A percentile compares a stretch with the other conserved stretches of the same genome.
These are phyloP conservation scores for Bombus pascuorum DNA, from an alignment of 1,140 invertebrate species.

Conservation along the genomic window DNA sequence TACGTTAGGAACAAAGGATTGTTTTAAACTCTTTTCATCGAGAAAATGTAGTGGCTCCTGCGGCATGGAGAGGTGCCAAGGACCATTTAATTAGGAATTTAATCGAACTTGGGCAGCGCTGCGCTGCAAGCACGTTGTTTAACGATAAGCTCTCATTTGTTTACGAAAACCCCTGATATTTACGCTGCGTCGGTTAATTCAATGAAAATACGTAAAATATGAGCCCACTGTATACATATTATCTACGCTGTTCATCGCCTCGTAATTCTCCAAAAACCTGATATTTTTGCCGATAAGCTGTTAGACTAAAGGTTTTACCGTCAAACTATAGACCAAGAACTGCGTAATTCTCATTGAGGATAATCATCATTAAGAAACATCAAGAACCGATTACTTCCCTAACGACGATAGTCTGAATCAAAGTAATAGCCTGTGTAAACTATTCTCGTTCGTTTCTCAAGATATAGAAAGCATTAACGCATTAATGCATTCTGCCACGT, in stretches of 20 bases:
- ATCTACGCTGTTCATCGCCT: too few species aligned
- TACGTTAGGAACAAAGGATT: neutral
- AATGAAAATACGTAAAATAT: constrained; percentile 2
- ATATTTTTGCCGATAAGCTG: neutral
- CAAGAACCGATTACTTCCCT: neutral
- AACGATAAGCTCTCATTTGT: neutral
- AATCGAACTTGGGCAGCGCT: neutral
- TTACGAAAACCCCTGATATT: neutral
- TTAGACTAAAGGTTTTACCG: accelerated
- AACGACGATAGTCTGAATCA: too few species aligned
- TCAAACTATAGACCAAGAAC: neutral
- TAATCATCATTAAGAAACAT: too few species aligned
- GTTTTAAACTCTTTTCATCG: neutral
- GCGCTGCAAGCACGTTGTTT: neutral
- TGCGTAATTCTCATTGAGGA: neutral
- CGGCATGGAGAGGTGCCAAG: neutral
- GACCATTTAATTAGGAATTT: constrained; percentile 5
- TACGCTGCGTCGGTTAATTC: neutral
- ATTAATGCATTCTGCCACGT: too few species aligned
- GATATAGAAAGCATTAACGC: too few species aligned
- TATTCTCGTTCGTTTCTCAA: too few species aligned
- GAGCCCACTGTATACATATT: too few species aligned
- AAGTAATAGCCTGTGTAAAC: too few species aligned
- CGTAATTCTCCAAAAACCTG: neutral
- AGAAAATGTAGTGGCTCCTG: neutral